phyloP scores from a whole-genome alignment of 2,797 vertebrate genomes.

The Tarsius wallacei region DNA sequence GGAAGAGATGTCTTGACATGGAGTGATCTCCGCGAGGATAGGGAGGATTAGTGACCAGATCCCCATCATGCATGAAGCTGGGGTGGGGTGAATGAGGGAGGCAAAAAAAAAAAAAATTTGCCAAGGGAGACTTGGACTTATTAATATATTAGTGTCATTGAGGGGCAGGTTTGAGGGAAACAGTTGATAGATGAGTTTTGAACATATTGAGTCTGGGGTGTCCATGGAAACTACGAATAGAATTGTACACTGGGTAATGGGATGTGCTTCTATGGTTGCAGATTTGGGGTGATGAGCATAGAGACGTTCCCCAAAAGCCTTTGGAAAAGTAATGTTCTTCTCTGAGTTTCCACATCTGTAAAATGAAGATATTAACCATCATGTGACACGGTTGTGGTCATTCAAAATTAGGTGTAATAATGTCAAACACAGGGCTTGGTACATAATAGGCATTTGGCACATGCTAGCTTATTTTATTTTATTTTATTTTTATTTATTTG shows the following conservation, averaged over 20 bases:
- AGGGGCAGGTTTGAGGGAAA: no score
- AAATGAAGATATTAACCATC: neutral
- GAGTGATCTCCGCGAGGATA: fast-evolving
- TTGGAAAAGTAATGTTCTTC: neutral
- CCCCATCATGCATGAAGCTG: fast-evolving
- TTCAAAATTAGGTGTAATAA: neutral
- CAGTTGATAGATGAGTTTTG: neutral
- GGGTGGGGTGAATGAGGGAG: fast-evolving
- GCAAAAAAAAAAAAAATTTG: neutral
- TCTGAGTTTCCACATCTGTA: neutral
- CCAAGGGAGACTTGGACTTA: neutral
- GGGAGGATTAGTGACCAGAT: fast-evolving
- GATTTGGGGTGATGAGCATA: no score
- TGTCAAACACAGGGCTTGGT: neutral
- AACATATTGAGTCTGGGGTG: neutral
- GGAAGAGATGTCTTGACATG: neutral
- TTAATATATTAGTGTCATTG: no score
- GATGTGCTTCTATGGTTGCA: neutral
- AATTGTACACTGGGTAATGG: neutral
- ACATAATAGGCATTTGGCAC: no score
- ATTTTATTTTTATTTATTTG: no score
- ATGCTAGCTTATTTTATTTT: no score
- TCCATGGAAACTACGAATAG: neutral
- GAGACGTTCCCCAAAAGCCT: neutral
- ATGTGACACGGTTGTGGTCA: neutral